Conservation (phyloP, 2,113 vertebrate genomes). For the western clawed frog (Xenopus tropicalis) region DNA sequence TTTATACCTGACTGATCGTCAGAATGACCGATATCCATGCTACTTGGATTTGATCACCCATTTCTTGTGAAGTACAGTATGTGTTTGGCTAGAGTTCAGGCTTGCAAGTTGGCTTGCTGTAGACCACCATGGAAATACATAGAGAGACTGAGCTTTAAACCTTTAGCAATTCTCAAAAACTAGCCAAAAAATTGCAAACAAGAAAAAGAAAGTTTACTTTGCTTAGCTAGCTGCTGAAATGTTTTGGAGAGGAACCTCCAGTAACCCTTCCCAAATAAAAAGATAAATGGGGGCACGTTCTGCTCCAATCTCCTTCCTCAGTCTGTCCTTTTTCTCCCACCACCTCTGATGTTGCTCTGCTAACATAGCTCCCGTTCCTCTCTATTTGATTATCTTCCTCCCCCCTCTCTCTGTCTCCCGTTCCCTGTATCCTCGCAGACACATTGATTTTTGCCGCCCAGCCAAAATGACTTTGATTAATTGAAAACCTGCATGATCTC, state of each 20-base stretch:
- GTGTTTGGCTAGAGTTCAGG: too few species aligned
- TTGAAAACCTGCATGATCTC: slow-evolving; percentile 43
- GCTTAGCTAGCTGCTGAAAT: not conserved
- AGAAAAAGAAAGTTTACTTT: too few species aligned
- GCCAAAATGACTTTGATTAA: slow-evolving; percentile 46
- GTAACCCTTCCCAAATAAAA: not conserved
- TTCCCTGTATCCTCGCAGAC: slow-evolving; percentile 41
- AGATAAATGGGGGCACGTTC: not conserved
- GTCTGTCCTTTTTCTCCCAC: not conserved
- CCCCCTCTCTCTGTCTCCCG: slow-evolving; percentile 16
- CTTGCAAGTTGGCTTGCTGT: too few species aligned
- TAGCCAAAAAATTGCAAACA: too few species aligned
- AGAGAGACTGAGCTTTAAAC: too few species aligned
- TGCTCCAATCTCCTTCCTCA: not conserved
- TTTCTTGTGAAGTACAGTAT: too few species aligned
- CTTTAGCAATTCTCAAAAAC: too few species aligned
- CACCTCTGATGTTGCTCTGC: not conserved
- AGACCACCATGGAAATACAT: too few species aligned
- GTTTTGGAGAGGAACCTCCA: not conserved
- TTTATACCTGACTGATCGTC: too few species aligned
- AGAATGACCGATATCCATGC: too few species aligned
- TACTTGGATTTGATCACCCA: too few species aligned
- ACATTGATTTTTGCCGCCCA: slow-evolving; percentile 44
- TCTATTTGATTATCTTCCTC: slow-evolving; percentile 32
- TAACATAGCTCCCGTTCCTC: slow-evolving; percentile 23